Evolutionary conservation across 2,888 invertebrate genomes (phyloP).

Genomic region (Troides oblongomaculatus): DNA sequence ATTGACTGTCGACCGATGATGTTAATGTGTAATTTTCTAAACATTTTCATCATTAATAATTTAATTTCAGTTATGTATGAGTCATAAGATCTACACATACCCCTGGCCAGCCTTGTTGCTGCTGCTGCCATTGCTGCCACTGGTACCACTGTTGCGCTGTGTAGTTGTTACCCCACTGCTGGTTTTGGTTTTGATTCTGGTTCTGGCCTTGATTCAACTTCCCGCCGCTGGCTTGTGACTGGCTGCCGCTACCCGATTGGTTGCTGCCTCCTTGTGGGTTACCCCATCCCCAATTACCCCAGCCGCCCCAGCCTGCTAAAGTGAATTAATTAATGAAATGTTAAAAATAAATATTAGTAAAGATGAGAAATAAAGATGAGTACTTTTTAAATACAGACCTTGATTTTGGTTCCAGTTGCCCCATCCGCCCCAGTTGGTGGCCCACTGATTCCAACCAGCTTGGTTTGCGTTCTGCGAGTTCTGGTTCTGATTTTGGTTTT

Average conservation of each 20-base stretch:
- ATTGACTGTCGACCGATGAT: no score
- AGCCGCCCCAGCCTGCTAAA: constrained; percentile 54
- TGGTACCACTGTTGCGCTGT: constrained; percentile 74
- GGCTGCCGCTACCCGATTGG: constrained; percentile 4
- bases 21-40: no score
- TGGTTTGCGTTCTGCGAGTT: constrained; percentile 42
- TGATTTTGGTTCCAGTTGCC: constrained; percentile 63
- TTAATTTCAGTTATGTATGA: neutral
- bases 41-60: no score
- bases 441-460: constrained; percentile 68
- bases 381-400: constrained; percentile 35
- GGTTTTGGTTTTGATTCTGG: constrained; percentile 34
- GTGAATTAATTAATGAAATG: neutral
- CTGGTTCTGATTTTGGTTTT: constrained; percentile 35
- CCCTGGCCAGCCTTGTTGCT: constrained; percentile 66
- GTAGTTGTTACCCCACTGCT: constrained; percentile 61
- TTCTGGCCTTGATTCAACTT: constrained; percentile 31
- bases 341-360: no score
- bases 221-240: constrained; percentile 4
- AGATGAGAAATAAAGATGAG: no score
- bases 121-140: constrained; percentile 76
- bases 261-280: constrained; percentile 35
- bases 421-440: constrained; percentile 63
- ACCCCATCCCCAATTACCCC: constrained; percentile 67
- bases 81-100: constrained; percentile 36